Percentiles rank a stretch among this genome's conserved stretches.
phyloP scores from a whole-genome alignment of 2,888 invertebrate species.

The Protophormia terraenovae region DNA sequence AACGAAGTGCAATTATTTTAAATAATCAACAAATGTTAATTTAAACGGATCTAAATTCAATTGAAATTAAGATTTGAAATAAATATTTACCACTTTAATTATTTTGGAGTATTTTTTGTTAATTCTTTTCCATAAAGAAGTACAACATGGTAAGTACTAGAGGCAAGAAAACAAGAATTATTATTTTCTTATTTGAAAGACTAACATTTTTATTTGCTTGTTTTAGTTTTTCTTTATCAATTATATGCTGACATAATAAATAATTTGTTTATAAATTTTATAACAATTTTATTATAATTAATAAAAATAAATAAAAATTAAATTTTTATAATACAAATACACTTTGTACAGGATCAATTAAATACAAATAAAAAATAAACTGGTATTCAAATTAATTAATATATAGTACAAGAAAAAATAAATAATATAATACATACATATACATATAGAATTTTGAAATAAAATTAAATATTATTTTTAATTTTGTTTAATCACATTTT shows the following conservation, averaged over 20 bases:
- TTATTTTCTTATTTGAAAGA: conserved; percentile 33
- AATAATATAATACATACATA: neutral
- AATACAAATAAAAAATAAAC: neutral
- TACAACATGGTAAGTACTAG: neutral
- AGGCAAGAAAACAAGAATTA: neutral
- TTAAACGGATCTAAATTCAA: too few relatives aligned
- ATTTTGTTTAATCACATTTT: conserved; percentile 57
- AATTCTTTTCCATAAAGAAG: too few relatives aligned
- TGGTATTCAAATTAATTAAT: neutral
- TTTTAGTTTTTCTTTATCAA: conserved; percentile 21
- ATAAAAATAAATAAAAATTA: conserved; percentile 43
- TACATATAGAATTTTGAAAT: too few relatives aligned
- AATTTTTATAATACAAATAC: conserved; percentile 31
- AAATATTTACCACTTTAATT: neutral
- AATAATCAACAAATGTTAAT: neutral
- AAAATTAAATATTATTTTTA: neutral
- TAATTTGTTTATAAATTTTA: conserved; percentile 50
- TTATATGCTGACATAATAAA: conserved; percentile 55
- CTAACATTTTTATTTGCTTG: conserved; percentile 47
- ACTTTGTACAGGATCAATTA: conserved; percentile 19
- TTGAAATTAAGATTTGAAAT: neutral
- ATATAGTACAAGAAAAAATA: neutral
- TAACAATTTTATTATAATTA: conserved; percentile 59
- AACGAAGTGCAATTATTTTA: neutral
- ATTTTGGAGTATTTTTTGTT: neutral